These are phyloP conservation scores for Euspilapteryx auroguttella DNA, from an alignment of 2,888 invertebrate species.

Conservation along the genomic window DNA sequence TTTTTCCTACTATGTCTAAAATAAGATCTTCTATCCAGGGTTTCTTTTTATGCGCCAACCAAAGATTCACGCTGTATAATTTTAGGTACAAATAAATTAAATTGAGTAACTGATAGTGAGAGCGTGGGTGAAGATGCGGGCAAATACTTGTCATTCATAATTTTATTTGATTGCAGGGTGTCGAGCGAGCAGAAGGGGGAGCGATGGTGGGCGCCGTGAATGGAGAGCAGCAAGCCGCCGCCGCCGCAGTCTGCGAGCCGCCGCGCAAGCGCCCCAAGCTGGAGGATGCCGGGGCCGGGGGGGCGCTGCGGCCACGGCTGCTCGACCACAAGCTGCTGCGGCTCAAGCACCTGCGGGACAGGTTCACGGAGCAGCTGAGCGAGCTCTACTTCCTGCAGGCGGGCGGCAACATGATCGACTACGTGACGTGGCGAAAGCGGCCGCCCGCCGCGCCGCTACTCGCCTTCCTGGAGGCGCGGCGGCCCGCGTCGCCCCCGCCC, in stretches of 20 bases:
- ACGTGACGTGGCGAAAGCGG: constrained; percentile 79
- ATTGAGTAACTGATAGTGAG: too few relatives aligned
- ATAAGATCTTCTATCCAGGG: too few relatives aligned
- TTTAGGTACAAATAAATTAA: too few relatives aligned
- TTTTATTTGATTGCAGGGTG: too few relatives aligned
- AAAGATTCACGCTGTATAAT: too few relatives aligned
- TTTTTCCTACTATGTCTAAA: too few relatives aligned
- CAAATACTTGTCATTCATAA: too few relatives aligned
- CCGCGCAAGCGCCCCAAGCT: constrained; percentile 1
- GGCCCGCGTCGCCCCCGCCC: constrained; percentile 61
- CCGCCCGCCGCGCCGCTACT: constrained; percentile 75
- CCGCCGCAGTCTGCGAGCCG: constrained; percentile 29
- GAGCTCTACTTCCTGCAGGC: constrained; percentile 87
- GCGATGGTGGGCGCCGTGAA: too few relatives aligned
- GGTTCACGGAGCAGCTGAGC: constrained; percentile 61
- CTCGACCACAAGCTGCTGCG: constrained; percentile 72
- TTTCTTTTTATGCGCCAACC: too few relatives aligned
- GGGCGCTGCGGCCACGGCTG: constrained; percentile 63
- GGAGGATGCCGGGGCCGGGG: constrained; percentile 11
- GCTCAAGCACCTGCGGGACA: constrained; percentile 70
- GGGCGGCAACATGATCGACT: constrained; percentile 88
- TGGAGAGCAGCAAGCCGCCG: constrained; percentile 21
- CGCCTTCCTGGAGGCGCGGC: constrained; percentile 74
- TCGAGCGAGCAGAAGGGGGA: too few relatives aligned
- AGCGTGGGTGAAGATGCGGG: too few relatives aligned